These are phyloP conservation scores for Helarctos malayanus DNA, from an alignment of 2,797 vertebrate genomes.

Conservation along the genomic window DNA sequence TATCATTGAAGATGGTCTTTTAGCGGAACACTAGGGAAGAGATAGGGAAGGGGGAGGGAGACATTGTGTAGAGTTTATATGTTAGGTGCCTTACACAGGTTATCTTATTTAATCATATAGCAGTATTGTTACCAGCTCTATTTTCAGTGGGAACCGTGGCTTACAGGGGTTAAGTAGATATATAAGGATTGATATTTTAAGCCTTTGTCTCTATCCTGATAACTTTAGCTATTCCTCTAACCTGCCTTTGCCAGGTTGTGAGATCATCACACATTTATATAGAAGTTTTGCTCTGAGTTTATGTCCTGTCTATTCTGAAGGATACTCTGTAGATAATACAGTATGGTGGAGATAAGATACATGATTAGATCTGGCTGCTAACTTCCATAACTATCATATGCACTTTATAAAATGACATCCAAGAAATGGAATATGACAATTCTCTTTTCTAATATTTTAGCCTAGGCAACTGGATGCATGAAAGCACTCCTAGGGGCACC, in stretches of 20 bases:
- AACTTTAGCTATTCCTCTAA: background rate
- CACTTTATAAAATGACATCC: background rate
- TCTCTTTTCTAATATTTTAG: background rate
- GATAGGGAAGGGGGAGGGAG: background rate
- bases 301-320: background rate
- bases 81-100: background rate
- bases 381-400: background rate
- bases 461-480: background rate
- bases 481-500: background rate
- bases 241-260: background rate
- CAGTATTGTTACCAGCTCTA: background rate
- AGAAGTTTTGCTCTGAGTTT: background rate
- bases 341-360: background rate
- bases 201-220: background rate
- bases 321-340: background rate
- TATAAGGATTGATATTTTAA: background rate
- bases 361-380: background rate
- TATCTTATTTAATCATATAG: background rate
- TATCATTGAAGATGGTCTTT: background rate
- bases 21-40: background rate
- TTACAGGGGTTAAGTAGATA: background rate
- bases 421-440: background rate
- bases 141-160: background rate
- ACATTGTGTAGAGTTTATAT: accelerated
- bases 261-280: background rate